A percentile compares a stretch with the other conserved stretches of the same genome.
Conservation (phyloP, 1,140 invertebrate species). For the Nilaparvata lugens region DNA sequence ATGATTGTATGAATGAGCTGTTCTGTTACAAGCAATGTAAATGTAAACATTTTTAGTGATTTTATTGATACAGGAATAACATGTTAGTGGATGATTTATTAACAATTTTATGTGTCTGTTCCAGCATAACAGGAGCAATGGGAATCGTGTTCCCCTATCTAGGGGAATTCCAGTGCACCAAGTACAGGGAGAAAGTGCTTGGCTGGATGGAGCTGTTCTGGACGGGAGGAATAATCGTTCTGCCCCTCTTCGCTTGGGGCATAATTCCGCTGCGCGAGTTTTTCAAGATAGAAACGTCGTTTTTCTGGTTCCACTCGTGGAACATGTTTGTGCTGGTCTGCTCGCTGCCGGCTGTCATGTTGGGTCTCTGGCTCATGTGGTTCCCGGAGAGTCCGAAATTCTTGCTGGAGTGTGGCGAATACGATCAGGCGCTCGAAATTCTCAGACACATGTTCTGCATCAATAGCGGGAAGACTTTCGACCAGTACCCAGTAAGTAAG, state of each 20-base stretch:
- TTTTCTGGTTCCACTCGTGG: slow-evolving; percentile 61
- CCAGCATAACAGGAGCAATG: slow-evolving; percentile 63
- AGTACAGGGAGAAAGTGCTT: slow-evolving; percentile 60
- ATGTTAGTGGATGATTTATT: too few species aligned
- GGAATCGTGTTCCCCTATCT: slow-evolving; percentile 66
- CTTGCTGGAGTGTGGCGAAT: slow-evolving; percentile 62
- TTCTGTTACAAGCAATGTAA: too few species aligned
- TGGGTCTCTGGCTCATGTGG: slow-evolving; percentile 56
- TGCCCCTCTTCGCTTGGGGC: slow-evolving; percentile 60
- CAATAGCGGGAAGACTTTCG: slow-evolving; percentile 56
- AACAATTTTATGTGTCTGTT: too few species aligned
- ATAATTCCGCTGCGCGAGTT: slow-evolving; percentile 48
- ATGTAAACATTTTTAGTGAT: too few species aligned
- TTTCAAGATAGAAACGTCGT: slow-evolving; percentile 42
- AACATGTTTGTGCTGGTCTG: slow-evolving; percentile 62
- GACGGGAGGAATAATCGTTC: slow-evolving; percentile 58
- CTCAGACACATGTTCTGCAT: slow-evolving; percentile 55
- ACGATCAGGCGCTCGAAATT: slow-evolving; percentile 57
- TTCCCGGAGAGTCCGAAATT: slow-evolving; percentile 84
- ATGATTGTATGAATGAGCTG: too few species aligned
- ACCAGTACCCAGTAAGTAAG: slow-evolving; percentile 52
- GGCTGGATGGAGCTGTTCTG: slow-evolving; percentile 76
- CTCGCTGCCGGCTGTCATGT: slow-evolving; percentile 47
- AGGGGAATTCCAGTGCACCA: slow-evolving; percentile 64
- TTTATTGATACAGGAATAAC: too few species aligned